phyloP scores from a whole-genome alignment of 2,797 vertebrate genomes.

The Pelobates cultripes region DNA sequence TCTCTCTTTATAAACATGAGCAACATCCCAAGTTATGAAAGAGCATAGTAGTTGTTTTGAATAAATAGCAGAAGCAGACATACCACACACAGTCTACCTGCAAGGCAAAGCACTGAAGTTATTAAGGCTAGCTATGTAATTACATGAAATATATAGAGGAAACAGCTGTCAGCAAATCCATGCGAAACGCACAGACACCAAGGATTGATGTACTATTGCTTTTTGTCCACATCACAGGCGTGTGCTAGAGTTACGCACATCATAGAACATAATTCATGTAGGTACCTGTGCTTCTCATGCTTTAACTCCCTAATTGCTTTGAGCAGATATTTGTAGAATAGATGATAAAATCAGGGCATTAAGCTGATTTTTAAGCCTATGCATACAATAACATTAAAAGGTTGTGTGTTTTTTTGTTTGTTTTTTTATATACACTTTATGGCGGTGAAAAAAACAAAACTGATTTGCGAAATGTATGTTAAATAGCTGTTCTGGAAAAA shows the following conservation, averaged over 20 bases:
- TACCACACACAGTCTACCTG: slow-evolving; percentile 53
- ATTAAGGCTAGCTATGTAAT: slow-evolving; percentile 34
- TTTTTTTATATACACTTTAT: too few relatives aligned
- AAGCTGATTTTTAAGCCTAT: too few relatives aligned
- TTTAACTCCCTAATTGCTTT: too few relatives aligned
- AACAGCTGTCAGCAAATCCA: slow-evolving; percentile 43
- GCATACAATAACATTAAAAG: too few relatives aligned
- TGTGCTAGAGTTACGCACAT: neutral
- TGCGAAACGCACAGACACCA: slow-evolving; percentile 3
- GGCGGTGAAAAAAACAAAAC: too few relatives aligned
- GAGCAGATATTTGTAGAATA: too few relatives aligned
- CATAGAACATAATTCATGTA: neutral
- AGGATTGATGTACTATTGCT: slow-evolving; percentile 26
- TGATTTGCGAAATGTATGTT: too few relatives aligned
- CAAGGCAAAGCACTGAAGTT: slow-evolving; percentile 27
- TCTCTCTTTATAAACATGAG: slow-evolving; percentile 21
- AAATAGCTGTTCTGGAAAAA: too few relatives aligned
- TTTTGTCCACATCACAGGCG: neutral
- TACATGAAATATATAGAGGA: slow-evolving; percentile 47
- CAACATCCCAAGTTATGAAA: slow-evolving; percentile 1
- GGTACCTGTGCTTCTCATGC: too few relatives aligned
- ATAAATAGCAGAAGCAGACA: slow-evolving; percentile 3
- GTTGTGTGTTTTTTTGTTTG: too few relatives aligned
- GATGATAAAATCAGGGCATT: too few relatives aligned
- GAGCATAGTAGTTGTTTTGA: slow-evolving; percentile 18